Base-by-base conservation (phyloP, 2,797 vertebrate species). In the Diceros bicornis region DNA sequence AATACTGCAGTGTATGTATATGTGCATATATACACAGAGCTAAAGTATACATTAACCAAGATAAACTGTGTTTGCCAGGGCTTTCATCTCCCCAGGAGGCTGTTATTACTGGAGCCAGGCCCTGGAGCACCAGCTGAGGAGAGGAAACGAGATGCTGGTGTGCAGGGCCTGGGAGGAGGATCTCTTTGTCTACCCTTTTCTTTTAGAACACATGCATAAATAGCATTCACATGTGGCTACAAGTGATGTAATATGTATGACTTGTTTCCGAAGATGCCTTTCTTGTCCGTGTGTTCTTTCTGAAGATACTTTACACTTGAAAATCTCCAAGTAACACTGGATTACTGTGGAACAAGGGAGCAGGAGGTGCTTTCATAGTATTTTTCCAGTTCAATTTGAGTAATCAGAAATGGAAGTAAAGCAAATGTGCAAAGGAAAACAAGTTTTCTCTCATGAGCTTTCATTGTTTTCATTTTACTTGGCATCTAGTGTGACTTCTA, bases 31-130 rank as follows among this genome's bases (percentile, higher is more conserved):
- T 81, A 98, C 95, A 98, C 97, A 98, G 92, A 97, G 93, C 95
- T 98, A 37, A 98, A 98, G 97, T 98, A 87, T 97, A 97, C 97
- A 98, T 98, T 98, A 97, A 97, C 97, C 91, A 97, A 98, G 97
- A 98, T 98, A 98, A 98, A 97, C 97, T 97, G 83, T 96, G 96
- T 95, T 98, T 98, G 98, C 98, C 97, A 96, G 97, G 68, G 94
- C 98, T 98, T 98, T 98, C 94, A 98, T 98, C 98, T 99, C 98
- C 96, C 97, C 97, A 92, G 98, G 98, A 98, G 97, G 97, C 97
- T 98, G 97, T 98, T 98, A 96, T 98, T 98, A 90, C 98, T 98
- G 98, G 98, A 99, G 97, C 95, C 98, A 96, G 96, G 66, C 96
- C 97, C 95, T 91, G 25, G 95, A 97, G 97, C 97, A 95, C 98